Evolutionary conservation across 1,140 invertebrate genomes (phyloP).

Genomic region (Hirudo medicinalis): DNA sequence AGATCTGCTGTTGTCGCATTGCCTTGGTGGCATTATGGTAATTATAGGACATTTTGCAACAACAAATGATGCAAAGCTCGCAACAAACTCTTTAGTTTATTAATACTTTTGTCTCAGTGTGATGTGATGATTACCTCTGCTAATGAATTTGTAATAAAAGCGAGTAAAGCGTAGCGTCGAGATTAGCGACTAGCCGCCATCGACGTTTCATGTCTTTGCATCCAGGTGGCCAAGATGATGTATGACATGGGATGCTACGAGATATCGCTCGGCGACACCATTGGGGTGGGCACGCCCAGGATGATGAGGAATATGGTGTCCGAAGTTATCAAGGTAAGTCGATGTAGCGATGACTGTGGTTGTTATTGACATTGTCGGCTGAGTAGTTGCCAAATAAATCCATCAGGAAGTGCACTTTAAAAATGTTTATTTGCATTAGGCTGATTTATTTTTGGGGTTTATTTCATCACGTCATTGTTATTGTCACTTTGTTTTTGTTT

Average conservation of each 20-base stretch:
- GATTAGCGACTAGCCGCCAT: background rate
- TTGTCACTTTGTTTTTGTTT: no score
- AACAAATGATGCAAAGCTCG: no score
- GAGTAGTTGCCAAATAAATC: constrained; percentile 42
- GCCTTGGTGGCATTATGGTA: background rate
- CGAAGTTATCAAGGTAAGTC: constrained; percentile 8
- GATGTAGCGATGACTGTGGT: no score
- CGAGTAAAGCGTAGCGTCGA: no score
- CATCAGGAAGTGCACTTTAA: constrained; percentile 23
- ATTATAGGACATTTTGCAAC: no score
- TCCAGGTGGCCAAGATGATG: constrained; percentile 56
- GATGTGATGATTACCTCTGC: background rate
- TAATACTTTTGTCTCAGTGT: no score
- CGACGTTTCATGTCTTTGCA: background rate
- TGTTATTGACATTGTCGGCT: no score
- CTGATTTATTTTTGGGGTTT: background rate
- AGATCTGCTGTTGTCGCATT: background rate
- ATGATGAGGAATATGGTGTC: constrained; percentile 61
- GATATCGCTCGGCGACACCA: constrained; percentile 90
- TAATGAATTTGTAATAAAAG: background rate
- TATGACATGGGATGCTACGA: constrained; percentile 67
- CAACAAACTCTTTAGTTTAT: no score
- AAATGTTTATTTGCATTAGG: no score
- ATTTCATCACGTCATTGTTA: background rate
- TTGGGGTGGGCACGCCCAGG: constrained; percentile 82